Conservation (phyloP, 1,140 invertebrate species). For the Leptopilina boulardi region DNA sequence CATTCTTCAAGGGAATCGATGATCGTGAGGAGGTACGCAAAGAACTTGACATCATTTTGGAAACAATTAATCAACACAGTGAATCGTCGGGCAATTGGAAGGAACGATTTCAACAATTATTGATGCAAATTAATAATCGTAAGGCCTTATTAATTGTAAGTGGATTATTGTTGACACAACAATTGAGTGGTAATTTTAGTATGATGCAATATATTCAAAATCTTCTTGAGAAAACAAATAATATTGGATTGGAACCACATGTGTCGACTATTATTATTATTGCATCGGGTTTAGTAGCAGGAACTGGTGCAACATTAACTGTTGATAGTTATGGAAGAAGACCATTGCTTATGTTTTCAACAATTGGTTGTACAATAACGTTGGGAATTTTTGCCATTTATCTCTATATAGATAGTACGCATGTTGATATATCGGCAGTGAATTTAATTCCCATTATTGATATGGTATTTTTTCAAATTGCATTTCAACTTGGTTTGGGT, state of each 20-base stretch:
- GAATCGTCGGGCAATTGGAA: conserved; percentile 64
- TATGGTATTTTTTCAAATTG: conserved; percentile 83
- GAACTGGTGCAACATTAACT: conserved; percentile 79
- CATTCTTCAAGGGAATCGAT: conserved; percentile 78
- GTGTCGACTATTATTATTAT: conserved; percentile 83
- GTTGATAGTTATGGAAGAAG: conserved; percentile 85
- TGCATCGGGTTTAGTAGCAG: conserved; percentile 81
- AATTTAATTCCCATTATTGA: conserved; percentile 80
- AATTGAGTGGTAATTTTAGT: conserved; percentile 87
- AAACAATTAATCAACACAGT: conserved; percentile 77
- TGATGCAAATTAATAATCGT: conserved; percentile 76
- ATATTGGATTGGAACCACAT: conserved; percentile 74
- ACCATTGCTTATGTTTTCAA: conserved; percentile 81
- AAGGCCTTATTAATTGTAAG: conserved; percentile 82
- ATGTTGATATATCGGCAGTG: conserved; percentile 62
- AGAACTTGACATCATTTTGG: conserved; percentile 80
- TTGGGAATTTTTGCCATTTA: conserved; percentile 79
- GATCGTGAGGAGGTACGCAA: conserved; percentile 73
- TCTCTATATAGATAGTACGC: conserved; percentile 74
- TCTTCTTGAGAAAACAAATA: conserved; percentile 81
- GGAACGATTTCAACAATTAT: conserved; percentile 48
- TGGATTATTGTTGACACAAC: conserved; percentile 84
- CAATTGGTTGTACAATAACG: conserved; percentile 77
- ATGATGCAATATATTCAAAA: conserved; percentile 86
- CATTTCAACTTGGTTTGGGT: conserved; percentile 84